A percentile compares a stretch with the other conserved stretches of the same genome.
Conservation (phyloP, 2,113 vertebrate species). For the Cyanoderma ruficeps region DNA sequence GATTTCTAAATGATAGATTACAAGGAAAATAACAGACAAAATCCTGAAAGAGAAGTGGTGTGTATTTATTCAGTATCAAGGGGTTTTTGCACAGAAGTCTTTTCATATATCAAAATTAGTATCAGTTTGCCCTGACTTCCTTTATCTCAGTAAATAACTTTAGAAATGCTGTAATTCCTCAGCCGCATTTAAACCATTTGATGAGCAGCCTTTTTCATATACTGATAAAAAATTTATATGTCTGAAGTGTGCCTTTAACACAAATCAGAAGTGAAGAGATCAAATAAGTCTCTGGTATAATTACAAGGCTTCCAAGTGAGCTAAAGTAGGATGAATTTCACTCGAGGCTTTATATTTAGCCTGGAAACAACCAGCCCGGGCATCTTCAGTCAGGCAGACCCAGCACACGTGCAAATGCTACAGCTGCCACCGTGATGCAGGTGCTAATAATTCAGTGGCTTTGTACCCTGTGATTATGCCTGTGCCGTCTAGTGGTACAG, state of each 20-base stretch:
- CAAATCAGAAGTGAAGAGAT: background rate
- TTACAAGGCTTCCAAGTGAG: constrained; percentile 1
- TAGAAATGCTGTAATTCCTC: background rate
- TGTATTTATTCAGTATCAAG: background rate
- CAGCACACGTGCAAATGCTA: background rate
- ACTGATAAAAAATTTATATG: background rate
- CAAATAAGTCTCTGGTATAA: constrained; percentile 4
- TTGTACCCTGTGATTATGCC: constrained; percentile 43
- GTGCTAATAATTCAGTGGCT: constrained; percentile 43
- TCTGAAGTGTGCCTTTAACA: background rate
- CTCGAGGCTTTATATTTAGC: constrained; percentile 19
- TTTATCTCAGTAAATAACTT: background rate
- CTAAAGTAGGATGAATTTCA: background rate
- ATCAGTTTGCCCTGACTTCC: background rate
- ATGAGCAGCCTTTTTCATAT: background rate
- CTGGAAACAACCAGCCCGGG: background rate
- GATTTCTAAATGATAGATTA: background rate
- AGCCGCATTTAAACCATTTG: background rate
- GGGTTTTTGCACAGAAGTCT: background rate
- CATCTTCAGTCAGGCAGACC: background rate
- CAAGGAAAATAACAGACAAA: background rate
- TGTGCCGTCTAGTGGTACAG: background rate
- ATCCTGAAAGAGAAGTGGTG: background rate
- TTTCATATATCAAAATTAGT: background rate
- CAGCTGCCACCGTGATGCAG: constrained; percentile 28